A percentile compares a stretch with the other conserved stretches of the same genome.
Evolutionary conservation across 2,113 vertebrate species (phyloP).

Genomic region (Heterochromis multidens): DNA sequence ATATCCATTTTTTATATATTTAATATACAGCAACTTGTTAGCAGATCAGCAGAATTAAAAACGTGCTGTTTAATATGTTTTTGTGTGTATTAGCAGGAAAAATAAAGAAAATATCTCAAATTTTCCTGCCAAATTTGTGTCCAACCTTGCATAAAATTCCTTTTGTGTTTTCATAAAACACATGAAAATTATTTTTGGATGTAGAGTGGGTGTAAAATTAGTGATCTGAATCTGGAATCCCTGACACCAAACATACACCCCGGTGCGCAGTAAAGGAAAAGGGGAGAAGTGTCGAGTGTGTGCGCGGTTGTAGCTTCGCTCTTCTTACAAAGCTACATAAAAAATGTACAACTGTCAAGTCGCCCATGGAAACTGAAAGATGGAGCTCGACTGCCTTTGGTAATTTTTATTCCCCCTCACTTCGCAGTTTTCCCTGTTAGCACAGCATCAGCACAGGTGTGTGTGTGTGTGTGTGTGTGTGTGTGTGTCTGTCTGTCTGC

Average conservation of each 20-base stretch:
- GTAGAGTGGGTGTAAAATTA: no score
- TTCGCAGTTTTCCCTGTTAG: neutral
- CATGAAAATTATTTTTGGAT: rapidly evolving
- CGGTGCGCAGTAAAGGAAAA: neutral
- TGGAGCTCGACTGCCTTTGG: neutral
- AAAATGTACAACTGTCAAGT: neutral
- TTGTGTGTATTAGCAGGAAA: neutral
- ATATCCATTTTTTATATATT: no score
- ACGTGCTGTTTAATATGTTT: neutral
- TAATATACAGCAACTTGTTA: no score
- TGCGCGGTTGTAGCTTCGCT: neutral
- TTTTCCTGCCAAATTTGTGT: neutral
- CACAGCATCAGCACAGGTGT: neutral
- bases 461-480: neutral
- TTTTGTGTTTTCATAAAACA: neutral
- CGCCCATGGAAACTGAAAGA: neutral
- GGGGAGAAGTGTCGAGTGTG: neutral
- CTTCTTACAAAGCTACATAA: neutral
- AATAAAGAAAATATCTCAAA: neutral
- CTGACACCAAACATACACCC: neutral
- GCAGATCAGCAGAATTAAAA: neutral
- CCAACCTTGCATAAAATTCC: neutral
- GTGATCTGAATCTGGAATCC: neutral
- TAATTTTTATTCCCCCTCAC: neutral
- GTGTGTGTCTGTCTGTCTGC: neutral